Evolutionary conservation across 2,113 vertebrate species (phyloP), one percentile per base, ranked within the genome.

Genomic region (Leptosomus discolor): DNA sequence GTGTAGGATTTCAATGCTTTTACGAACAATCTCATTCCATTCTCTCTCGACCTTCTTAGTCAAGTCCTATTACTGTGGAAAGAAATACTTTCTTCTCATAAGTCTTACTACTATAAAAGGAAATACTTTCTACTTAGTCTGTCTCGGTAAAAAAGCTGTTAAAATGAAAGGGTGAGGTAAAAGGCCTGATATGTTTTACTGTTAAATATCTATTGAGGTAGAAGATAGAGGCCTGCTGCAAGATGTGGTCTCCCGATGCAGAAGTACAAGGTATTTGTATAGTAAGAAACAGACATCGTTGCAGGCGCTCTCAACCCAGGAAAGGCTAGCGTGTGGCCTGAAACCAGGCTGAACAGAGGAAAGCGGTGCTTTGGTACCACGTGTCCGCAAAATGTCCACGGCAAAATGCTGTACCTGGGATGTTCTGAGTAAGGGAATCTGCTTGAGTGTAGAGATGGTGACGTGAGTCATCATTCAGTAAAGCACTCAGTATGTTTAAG

Each of bases 371-470:
- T 74, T 4, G 2, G 46, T 82, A 74, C n/a, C 54, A 20, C 0
- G 0, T 9, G n/a, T 46, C 12, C 34, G 26, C 32, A 57, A 56
- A 65, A 34, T 1, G 3, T 34, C 27, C 29, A 24, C 0, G 2
- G 67, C 11, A 50, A 41, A 45, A n/a, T 12, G 9, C 23, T 73
- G 32, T 41, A 15, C 51, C 53, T 64, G 36, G 34, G 30, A 16
- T 34, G 6, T n/a, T 94, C 34, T 19, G 13, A 48, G 15, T 46
- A 34, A 63, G 20, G 30, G 37, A 74, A 61, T 43, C 48, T 54
- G 29, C 41, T 37, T 61, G 50, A 32, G 27, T 79, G 26, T n/a
- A 54, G 74, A 70, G 77, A 75, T 13, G 21, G 39, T 11, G 37
- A 16, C 54, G 54, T 14, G 37, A 12, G 13, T 74, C 53, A 60